Evolutionary conservation across 1,140 invertebrate genomes (phyloP), one percentile per base, ranked within the genome.

Genomic region (Drosophila tropicalis): DNA sequence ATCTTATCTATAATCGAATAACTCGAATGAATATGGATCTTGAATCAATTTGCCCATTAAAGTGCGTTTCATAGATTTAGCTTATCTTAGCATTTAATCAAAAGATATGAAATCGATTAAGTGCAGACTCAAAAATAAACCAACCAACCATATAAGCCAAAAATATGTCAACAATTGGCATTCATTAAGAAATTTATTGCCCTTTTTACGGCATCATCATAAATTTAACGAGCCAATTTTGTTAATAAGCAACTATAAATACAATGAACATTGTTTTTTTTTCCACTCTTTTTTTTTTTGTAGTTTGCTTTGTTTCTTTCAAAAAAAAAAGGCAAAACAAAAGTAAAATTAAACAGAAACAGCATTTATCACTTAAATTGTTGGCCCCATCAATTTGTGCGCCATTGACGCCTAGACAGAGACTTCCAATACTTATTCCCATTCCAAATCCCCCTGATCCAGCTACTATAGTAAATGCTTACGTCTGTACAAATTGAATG

Each of bases 211-310:
- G 75, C 76, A 63, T 69, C 67, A 76, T 68, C 70, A 72, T 67
- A 77, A 77, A 77, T 82, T 82, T 82, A 82, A 87, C 79, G 79
- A 87, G 79, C 75, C 76, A 79, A 85, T 87, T 85, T 76, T 54
- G 72, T 87, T 85, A 85, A 86, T 81, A 85, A 85, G 82, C 74
- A 60, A 65, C 74, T 74, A 85, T 86, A 80, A 86, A 85, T 78
- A 81, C 61, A 65, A 55, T 68, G 41, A 68, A 56, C 44, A 51
- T 22, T 1, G 17, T 51, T 22, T 51, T 12, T 22, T 19, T 51
- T 47, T 47, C 12, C 3, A 3, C 19, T 51, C 3, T 22, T 51
- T 9, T 22, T 1, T 51, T 51, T 51, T 51, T 22, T 22, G 44
- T 51, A 29, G 29, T 29, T 5, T 51, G 19, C 2, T 7, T 47